Evolutionary conservation across 1,140 invertebrate genomes (phyloP).

Genomic region (Ceratitis capitata): DNA sequence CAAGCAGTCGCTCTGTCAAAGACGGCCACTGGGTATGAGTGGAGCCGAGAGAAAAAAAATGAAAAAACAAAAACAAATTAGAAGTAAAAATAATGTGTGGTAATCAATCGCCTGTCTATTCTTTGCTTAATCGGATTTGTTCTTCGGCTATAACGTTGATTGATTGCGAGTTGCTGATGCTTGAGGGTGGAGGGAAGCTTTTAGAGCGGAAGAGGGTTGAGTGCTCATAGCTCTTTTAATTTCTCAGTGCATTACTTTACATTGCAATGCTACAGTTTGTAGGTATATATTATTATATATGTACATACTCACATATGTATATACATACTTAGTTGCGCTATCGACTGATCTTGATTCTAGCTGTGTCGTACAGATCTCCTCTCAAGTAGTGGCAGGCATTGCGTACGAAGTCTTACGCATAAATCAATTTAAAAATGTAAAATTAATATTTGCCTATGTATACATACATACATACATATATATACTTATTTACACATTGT

Average conservation of each 20-base stretch:
- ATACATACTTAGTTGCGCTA: neutral
- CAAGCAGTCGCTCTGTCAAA: neutral
- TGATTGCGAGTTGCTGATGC: neutral
- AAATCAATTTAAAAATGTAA: neutral
- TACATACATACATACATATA: neutral
- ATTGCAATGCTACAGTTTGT: neutral
- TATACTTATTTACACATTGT: neutral
- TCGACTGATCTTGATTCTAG: slow-evolving; percentile 30
- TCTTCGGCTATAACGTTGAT: neutral
- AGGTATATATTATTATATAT: neutral
- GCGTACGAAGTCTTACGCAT: neutral
- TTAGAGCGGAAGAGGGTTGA: neutral
- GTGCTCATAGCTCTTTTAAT: neutral
- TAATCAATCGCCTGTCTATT: neutral
- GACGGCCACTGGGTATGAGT: neutral
- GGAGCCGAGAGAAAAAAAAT: no score
- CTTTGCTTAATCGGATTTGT: neutral
- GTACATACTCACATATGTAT: no score
- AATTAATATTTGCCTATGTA: no score
- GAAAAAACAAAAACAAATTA: no score
- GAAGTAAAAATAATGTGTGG: neutral
- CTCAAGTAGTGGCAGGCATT: neutral
- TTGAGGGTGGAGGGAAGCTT: neutral
- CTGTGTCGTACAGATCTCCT: neutral
- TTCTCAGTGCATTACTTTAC: neutral